Base-by-base conservation (phyloP, 2,797 vertebrate genomes). In the Protosalanx chinensis region DNA sequence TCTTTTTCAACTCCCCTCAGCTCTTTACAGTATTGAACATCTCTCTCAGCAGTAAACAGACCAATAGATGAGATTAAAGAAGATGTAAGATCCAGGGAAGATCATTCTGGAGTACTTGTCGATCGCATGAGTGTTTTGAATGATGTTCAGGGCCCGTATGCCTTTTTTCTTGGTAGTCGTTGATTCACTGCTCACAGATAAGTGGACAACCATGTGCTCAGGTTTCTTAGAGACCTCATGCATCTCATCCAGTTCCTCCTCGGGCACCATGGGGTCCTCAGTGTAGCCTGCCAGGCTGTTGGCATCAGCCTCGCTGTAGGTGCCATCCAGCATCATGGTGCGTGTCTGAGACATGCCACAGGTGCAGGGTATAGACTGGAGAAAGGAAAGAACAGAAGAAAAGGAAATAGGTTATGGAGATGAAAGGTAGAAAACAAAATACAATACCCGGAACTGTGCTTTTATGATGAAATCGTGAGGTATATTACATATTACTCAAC, bases 11-110 rank as follows among this genome's bases (percentile, higher is more conserved):
- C 49, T 51, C 51, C 18, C 51, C 18, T n/a, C 18, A 16, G 13
- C 58, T 68, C 46, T 65, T 32, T 58, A 12, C 41, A 46, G 41
- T 46, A 12, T 8, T 0, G 12, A 16, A 35, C 37, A 20, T 59
- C 63, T 51, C 60, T 37, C 16, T 91, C 90, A 97, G 91, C 95
- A 96, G 89, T 98, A 98, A 12, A 96, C 95, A 3, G 93, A 96
- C 97, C 97, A 99, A 82, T 99, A 99, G 89, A 98, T 94, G 71
- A 99, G 91, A 87, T 99, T 99, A 89, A 99, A 99, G 90, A 98
- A 92, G 85, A 99, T 97, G 83, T 96, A 99, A 0, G 94, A 94
- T 60, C 95, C 96, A n/a, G 97, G 97, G 75, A 99, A 99, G 84
- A 99, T 94, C 90, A 96, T 83, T 79, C 96, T 93, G 41, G 96